A percentile compares a stretch with the other conserved stretches of the same genome.
Evolutionary conservation across 1,140 invertebrate species (phyloP).

Genomic region (Drosophila carrolli): DNA sequence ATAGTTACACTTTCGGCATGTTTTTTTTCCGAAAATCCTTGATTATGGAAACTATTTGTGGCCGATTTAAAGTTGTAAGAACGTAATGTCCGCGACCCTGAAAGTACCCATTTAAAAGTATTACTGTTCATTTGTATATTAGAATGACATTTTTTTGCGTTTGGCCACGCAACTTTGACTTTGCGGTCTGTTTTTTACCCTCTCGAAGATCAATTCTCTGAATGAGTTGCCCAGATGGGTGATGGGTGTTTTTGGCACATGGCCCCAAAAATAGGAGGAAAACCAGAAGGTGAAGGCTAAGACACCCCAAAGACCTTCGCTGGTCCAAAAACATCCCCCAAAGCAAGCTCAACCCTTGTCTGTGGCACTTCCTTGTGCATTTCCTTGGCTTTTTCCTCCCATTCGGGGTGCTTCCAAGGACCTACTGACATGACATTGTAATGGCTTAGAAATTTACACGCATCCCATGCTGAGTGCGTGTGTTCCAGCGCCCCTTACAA

Average conservation of each 20-base stretch:
- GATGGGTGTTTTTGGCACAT: neutral
- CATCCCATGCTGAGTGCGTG: slow-evolving; percentile 63
- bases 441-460: slow-evolving; percentile 74
- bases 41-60: too few relatives aligned
- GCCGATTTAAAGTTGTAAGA: too few relatives aligned
- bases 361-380: slow-evolving; percentile 61
- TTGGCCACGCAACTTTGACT: slow-evolving; percentile 4
- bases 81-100: too few relatives aligned
- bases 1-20: too few relatives aligned
- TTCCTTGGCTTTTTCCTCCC: slow-evolving; percentile 51
- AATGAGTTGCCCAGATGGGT: neutral
- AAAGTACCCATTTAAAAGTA: too few relatives aligned
- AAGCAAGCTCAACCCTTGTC: slow-evolving; percentile 70
- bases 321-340: slow-evolving; percentile 44
- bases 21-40: too few relatives aligned
- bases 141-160: neutral
- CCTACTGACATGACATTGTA: slow-evolving; percentile 81
- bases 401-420: slow-evolving; percentile 78
- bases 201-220: too few relatives aligned
- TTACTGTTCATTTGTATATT: too few relatives aligned
- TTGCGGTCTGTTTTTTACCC: too few relatives aligned
- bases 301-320: slow-evolving; percentile 43
- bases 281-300: slow-evolving; percentile 2
- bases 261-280: slow-evolving; percentile 15
- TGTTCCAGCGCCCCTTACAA: slow-evolving; percentile 56